These are phyloP conservation scores for Erebia palarica DNA, from an alignment of 2,888 invertebrate genomes.

Conservation along the genomic window DNA sequence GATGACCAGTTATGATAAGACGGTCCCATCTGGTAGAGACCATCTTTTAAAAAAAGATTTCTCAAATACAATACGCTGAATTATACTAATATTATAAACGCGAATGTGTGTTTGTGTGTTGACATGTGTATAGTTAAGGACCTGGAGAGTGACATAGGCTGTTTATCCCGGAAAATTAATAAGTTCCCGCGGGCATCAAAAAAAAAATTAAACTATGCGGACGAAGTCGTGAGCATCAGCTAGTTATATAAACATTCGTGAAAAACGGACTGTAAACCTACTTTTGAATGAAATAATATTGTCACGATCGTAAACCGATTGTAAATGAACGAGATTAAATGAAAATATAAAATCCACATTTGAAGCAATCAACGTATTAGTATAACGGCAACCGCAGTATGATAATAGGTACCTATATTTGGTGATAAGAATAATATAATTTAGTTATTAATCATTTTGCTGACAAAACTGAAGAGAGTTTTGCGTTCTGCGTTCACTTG, in stretches of 20 bases:
- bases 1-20: not conserved
- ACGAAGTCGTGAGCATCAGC: no score
- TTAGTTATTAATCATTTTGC: not conserved
- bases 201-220: no score
- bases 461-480: not conserved
- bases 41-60: not conserved
- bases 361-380: not conserved
- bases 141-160: no score
- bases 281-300: not conserved
- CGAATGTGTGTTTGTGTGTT: no score
- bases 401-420: not conserved
- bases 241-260: no score
- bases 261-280: constrained; percentile 2
- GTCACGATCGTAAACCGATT: not conserved
- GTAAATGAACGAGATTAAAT: constrained; percentile 4
- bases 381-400: not conserved
- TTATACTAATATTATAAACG: no score
- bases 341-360: constrained; percentile 7
- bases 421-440: not conserved
- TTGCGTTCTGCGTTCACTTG: not conserved
- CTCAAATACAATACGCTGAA: not conserved
- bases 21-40: no score
- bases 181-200: no score
- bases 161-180: no score
- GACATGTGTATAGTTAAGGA: no score